A percentile compares a stretch with the other conserved stretches of the same genome.
These are phyloP conservation scores for Lumbricus terrestris DNA, from an alignment of 2,888 invertebrate species.

Conservation along the genomic window DNA sequence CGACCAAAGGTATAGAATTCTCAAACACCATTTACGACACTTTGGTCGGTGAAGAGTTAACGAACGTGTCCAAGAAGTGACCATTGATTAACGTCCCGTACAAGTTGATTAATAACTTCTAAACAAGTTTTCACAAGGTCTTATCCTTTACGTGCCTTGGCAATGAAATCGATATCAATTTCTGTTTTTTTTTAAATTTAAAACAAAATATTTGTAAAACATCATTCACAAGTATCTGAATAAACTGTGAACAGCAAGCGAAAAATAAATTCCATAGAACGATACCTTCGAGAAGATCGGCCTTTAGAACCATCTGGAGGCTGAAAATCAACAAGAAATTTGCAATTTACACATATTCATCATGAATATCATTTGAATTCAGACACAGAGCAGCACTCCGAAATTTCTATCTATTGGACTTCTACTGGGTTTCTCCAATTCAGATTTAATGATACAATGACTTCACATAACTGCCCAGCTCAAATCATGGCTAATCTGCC, in stretches of 20 bases:
- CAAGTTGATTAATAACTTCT: neutral
- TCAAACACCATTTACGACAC: too few species aligned
- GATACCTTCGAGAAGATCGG: conserved; percentile 9
- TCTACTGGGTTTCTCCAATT: neutral
- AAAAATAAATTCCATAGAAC: neutral
- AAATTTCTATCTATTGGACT: neutral
- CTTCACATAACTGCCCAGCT: neutral
- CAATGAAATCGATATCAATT: neutral
- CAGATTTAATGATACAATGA: neutral
- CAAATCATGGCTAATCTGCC: too few species aligned
- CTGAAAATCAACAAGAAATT: neutral
- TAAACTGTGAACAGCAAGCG: neutral
- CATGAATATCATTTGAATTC: neutral
- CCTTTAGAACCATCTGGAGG: neutral
- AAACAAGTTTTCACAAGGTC: neutral
- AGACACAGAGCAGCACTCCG: neutral
- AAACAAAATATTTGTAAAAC: neutral
- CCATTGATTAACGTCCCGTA: too few species aligned
- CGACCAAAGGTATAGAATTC: too few species aligned
- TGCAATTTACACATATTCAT: neutral
- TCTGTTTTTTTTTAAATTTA: neutral
- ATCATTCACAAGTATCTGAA: neutral
- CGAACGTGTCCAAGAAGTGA: too few species aligned
- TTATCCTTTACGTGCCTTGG: neutral
- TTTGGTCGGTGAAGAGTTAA: too few species aligned